These are phyloP conservation scores for Tautogolabrus adspersus DNA, from an alignment of 2,113 vertebrate genomes.

Conservation along the genomic window DNA sequence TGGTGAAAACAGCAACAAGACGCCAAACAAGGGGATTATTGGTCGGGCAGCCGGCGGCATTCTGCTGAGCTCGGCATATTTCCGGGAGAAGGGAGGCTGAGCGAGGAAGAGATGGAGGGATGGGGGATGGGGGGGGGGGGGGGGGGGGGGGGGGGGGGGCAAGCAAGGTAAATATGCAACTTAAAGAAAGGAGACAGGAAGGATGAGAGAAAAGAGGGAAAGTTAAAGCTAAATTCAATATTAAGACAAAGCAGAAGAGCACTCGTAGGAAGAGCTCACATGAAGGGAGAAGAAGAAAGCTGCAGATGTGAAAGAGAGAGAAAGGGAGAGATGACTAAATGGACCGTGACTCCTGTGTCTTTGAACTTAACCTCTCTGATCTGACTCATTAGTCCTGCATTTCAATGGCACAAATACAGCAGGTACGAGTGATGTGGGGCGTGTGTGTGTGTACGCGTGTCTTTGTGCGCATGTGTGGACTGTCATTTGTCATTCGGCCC, in stretches of 20 bases:
- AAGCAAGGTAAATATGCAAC: background rate
- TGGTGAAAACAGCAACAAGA: conserved; percentile 71
- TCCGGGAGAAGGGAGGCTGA: conserved; percentile 14
- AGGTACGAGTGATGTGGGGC: conserved; percentile 11
- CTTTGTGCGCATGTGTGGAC: background rate
- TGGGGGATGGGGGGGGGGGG: too few species aligned
- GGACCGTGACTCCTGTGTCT: conserved; percentile 38
- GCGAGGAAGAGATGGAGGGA: background rate
- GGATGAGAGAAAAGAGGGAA: background rate
- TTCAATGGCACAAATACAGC: conserved; percentile 55
- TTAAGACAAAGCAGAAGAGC: background rate
- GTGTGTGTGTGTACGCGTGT: background rate
- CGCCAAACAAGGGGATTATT: conserved; percentile 62
- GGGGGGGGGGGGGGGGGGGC: too few species aligned
- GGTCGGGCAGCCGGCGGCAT: conserved; percentile 40
- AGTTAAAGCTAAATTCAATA: background rate
- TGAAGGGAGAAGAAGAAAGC: background rate
- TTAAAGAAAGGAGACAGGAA: background rate
- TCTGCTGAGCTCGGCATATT: conserved; percentile 63
- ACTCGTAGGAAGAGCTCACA: background rate
- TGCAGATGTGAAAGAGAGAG: background rate
- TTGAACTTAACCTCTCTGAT: conserved; percentile 67
- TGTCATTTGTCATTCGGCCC: conserved; percentile 56
- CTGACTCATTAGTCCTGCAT: conserved; percentile 54
- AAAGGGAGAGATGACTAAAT: conserved; percentile 23